Conservation (phyloP, 1,140 invertebrate species). For the Panagrolaimus sp. region DNA sequence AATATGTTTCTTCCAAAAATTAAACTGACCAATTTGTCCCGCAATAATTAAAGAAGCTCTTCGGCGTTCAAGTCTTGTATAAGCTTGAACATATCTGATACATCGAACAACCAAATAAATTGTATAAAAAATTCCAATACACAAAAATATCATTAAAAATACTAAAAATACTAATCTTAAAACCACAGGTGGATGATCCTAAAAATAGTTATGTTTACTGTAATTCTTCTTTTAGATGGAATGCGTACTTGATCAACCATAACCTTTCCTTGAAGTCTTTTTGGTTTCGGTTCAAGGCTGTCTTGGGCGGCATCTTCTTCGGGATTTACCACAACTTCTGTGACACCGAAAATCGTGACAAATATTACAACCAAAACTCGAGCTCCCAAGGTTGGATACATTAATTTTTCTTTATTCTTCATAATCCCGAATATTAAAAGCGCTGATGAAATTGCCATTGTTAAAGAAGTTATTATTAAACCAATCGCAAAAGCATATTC, state of each 20-base stretch:
- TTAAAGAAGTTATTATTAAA: background rate
- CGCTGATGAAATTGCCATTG: background rate
- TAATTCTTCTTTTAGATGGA: background rate
- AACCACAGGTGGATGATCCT: slow-evolving; percentile 31
- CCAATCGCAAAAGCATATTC: background rate
- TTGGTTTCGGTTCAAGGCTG: background rate
- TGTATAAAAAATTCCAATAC: slow-evolving; percentile 37
- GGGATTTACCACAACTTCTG: slow-evolving; percentile 26
- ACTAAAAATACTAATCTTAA: slow-evolving; percentile 38
- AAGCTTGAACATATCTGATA: slow-evolving; percentile 30
- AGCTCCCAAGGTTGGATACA: slow-evolving; percentile 3
- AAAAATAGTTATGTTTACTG: background rate
- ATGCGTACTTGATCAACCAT: background rate
- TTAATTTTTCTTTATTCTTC: background rate
- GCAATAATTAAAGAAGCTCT: slow-evolving; percentile 35
- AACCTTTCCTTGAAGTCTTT: background rate
- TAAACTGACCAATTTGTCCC: slow-evolving; percentile 38
- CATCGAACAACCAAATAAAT: slow-evolving; percentile 37
- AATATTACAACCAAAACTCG: slow-evolving; percentile 20
- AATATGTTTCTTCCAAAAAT: too few species aligned
- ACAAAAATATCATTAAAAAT: slow-evolving; percentile 39
- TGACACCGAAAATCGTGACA: slow-evolving; percentile 32
- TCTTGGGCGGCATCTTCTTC: background rate
- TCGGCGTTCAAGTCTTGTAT: slow-evolving; percentile 25
- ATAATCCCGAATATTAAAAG: background rate